A percentile compares a stretch with the other conserved stretches of the same genome.
These are phyloP conservation scores for Oenanthe melanoleuca DNA, from an alignment of 2,113 vertebrate genomes.

Conservation along the genomic window DNA sequence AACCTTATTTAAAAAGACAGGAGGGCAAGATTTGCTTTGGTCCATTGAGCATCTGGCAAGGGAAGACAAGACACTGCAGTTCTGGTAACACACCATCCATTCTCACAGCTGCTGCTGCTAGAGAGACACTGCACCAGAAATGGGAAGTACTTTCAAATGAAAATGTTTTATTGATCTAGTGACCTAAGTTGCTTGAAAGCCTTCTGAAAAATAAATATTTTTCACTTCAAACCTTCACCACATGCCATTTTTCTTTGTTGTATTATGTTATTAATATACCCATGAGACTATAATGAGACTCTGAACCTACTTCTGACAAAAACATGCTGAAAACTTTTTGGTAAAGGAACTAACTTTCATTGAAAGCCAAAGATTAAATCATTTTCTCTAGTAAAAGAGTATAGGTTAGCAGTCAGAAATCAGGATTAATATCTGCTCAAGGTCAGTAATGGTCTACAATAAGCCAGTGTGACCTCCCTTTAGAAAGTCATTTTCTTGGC, in stretches of 20 bases:
- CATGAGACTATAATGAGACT: slow-evolving; percentile 18
- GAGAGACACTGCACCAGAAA: not conserved
- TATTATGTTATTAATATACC: slow-evolving; percentile 41
- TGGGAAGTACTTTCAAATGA: slow-evolving; percentile 4
- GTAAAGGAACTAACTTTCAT: slow-evolving; percentile 32
- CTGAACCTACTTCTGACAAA: slow-evolving; percentile 38
- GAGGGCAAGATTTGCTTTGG: not conserved
- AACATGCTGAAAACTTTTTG: slow-evolving; percentile 60
- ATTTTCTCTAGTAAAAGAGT: slow-evolving; percentile 4
- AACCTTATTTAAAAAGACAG: not conserved
- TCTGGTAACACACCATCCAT: not conserved
- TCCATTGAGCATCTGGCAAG: not conserved
- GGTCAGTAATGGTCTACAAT: not conserved
- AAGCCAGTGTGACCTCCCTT: not conserved
- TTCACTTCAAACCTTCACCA: slow-evolving; percentile 45
- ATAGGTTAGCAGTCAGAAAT: slow-evolving; percentile 14
- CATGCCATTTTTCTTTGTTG: slow-evolving; percentile 50
- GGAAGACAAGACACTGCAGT: not conserved
- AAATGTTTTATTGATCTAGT: slow-evolving; percentile 60
- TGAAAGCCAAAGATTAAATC: slow-evolving; percentile 53
- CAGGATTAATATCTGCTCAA: not conserved
- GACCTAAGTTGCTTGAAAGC: slow-evolving; percentile 38
- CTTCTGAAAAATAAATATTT: slow-evolving; percentile 54
- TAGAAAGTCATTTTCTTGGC: not conserved
- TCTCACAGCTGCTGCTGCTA: not conserved